phyloP scores from a whole-genome alignment of 2,888 invertebrate species.

The Herminia tarsipennalis region DNA sequence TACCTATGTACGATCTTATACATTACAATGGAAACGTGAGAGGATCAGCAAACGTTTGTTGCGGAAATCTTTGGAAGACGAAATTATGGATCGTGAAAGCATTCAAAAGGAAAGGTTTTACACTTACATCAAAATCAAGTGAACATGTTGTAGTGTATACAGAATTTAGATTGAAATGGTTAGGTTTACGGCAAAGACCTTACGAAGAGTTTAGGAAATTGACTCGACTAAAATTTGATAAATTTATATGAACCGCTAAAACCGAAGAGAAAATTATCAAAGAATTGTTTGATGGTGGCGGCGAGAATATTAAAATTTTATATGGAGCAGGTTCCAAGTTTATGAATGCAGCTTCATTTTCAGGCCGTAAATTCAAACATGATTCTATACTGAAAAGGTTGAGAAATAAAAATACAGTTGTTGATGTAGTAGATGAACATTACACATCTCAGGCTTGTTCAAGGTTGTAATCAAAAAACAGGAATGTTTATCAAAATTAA shows the following conservation, averaged over 20 bases:
- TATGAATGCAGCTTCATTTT: not conserved
- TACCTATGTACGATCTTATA: too few species aligned
- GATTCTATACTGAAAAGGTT: not conserved
- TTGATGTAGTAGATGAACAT: not conserved
- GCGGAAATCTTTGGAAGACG: too few species aligned
- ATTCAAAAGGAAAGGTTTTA: not conserved
- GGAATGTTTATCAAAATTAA: not conserved
- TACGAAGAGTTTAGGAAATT: not conserved
- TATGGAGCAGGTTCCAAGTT: not conserved
- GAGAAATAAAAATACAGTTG: not conserved
- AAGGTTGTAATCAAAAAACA: not conserved
- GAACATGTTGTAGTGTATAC: not conserved
- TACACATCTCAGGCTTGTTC: not conserved
- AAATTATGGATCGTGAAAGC: not conserved
- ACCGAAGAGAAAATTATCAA: conserved; percentile 3
- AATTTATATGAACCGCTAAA: not conserved
- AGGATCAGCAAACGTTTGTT: too few species aligned
- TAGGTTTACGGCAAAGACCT: not conserved
- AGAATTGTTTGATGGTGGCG: not conserved
- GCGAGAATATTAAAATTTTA: not conserved
- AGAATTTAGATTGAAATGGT: not conserved
- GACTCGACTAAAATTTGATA: not conserved
- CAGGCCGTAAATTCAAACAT: conserved; percentile 4
- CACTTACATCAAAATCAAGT: not conserved
- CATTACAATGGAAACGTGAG: not conserved